Base-by-base conservation (phyloP, 2,113 vertebrate genomes). In the Merops nubicus region DNA sequence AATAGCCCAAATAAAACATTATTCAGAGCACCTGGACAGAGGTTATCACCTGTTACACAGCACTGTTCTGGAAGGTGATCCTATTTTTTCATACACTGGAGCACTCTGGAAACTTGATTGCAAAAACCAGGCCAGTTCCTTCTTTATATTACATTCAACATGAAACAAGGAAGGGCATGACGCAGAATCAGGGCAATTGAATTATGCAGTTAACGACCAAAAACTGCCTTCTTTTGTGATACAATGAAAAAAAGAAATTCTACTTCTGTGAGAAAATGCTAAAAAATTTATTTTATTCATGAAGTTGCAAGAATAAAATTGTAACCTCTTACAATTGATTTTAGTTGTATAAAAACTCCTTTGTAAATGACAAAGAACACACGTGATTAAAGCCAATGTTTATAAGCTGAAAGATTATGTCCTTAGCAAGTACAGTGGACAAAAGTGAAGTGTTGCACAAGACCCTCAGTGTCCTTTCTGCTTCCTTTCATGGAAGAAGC, bases 41-140 rank as follows among this genome's bases (percentile, higher is more conserved):
- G 67, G 20, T 96, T 97, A 97, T 85, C 92, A 95, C 86, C 45
- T 90, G 31, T 93, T 98, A 97, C 95, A 98, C 92, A 97, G 96
- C 83, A 91, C 89, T 91, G 56, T 77, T 96, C 91, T 95, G 75
- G 91, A 83, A 95, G 57, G 34, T 87, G 85, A 91, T 96, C 88
- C 92, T 91, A 91, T 84, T 87, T 91, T 93, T 84, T 96, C 89
- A 89, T 93, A 82, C 8, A 95, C 77, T 51, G 81, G 72, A 97
- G 81, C 8, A 47, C 80, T 97, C 76, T 96, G 93, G 93, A 92
- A 88, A 93, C 64, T 45, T 81, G 33, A 96, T 43, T 76, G 65
- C 74, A 93, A 96, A 96, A 97, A 47, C 8, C 16, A 26, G 92
- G 26, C n/a, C 26, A 91, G 54, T 76, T 96, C 93, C 76, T 97